Conservation (phyloP, 37 sponge, comb jelly and placozoan species). For the Cliona cf. orientalis region DNA sequence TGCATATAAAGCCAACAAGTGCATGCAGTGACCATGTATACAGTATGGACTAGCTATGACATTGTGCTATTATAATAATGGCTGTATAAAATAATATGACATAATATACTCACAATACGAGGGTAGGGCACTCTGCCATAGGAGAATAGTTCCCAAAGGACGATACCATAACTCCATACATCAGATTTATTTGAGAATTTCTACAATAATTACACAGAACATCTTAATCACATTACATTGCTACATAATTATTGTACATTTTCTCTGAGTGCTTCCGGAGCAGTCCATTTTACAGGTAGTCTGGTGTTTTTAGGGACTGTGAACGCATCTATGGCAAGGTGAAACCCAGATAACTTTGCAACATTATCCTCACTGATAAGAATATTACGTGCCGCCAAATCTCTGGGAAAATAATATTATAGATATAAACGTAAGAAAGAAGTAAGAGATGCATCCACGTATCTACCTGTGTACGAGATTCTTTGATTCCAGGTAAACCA, state of each 20-base stretch:
- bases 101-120: constrained; percentile 89
- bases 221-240: no score
- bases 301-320: constrained; percentile 42
- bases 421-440: no score
- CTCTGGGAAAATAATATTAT: no score
- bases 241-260: constrained; percentile 28
- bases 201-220: constrained; percentile 44
- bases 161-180: constrained; percentile 95
- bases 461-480: constrained; percentile 87
- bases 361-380: constrained; percentile 67
- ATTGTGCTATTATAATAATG: no score
- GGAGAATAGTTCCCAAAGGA: constrained; percentile 96
- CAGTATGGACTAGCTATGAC: no score
- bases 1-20: no score
- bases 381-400: constrained; percentile 86
- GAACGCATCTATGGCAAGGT: constrained; percentile 53
- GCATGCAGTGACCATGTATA: no score
- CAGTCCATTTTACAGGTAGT: constrained; percentile 84
- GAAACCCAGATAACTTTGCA: constrained; percentile 86
- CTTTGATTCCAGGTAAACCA: constrained; percentile 81
- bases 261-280: constrained; percentile 82
- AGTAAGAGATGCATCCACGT: no score
- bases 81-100: no score
- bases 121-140: constrained; percentile 97
- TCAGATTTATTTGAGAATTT: constrained; percentile 94